phyloP scores from a whole-genome alignment of 64 coral and sea anemone species.

The Acropora tenuis region DNA sequence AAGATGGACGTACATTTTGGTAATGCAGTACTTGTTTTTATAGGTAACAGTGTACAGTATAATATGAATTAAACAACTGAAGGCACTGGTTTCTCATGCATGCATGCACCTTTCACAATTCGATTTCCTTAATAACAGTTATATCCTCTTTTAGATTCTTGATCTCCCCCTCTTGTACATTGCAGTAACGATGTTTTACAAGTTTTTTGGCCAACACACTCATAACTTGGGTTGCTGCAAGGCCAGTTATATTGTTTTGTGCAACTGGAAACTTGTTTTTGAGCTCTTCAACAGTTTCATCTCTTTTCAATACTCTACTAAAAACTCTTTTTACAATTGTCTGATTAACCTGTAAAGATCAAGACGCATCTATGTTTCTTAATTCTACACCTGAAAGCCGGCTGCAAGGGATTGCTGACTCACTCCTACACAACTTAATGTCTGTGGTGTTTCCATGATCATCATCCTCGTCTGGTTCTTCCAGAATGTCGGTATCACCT shows the following conservation, averaged over 20 bases:
- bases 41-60: conserved; percentile 23
- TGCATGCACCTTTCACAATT: conserved; percentile 20
- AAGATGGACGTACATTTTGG: conserved; percentile 1
- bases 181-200: conserved; percentile 27
- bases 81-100: conserved; percentile 31
- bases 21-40: conserved; percentile 29
- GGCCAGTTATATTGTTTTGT: conserved; percentile 42
- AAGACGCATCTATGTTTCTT: conserved; percentile 14
- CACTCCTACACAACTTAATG: conserved; percentile 29
- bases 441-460: conserved; percentile 27
- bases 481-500: conserved; percentile 35
- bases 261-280: conserved; percentile 52
- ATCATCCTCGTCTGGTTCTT: conserved; percentile 46
- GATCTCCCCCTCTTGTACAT: conserved; percentile 35
- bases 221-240: conserved; percentile 46
- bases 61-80: conserved; percentile 30
- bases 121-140: conserved; percentile 31
- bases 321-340: conserved; percentile 59
- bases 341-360: conserved; percentile 38
- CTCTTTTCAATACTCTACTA: conserved; percentile 56
- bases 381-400: conserved; percentile 4
- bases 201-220: conserved; percentile 49
- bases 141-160: conserved; percentile 55
- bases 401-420: conserved; percentile 45
- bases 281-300: conserved; percentile 53